A percentile compares a stretch with the other conserved stretches of the same genome.
These are phyloP conservation scores for Crypturellus undulatus DNA, from an alignment of 2,113 vertebrate species.

Conservation along the genomic window DNA sequence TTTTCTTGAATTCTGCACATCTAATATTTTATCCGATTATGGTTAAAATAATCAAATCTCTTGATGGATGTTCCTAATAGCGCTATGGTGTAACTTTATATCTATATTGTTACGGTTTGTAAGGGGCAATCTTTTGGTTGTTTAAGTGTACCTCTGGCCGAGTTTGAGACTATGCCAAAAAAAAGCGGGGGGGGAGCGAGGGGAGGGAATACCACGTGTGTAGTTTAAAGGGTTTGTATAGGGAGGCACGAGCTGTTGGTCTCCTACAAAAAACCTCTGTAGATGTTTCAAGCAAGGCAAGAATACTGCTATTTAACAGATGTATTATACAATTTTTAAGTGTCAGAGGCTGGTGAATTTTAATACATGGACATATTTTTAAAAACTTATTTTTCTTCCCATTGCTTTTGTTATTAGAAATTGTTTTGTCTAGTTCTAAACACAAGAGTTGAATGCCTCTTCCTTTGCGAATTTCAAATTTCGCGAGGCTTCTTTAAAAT, in stretches of 20 bases:
- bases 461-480: background rate
- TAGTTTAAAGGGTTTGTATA: background rate
- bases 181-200: no score
- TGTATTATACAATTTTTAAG: background rate
- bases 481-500: background rate
- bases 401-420: background rate
- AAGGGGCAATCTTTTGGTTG: background rate
- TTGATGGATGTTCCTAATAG: background rate
- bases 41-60: background rate
- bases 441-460: background rate
- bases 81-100: background rate
- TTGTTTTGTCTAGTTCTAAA: background rate
- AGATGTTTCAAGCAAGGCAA: background rate
- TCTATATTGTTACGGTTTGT: background rate
- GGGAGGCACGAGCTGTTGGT: background rate
- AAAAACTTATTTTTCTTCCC: background rate
- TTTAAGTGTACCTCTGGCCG: constrained; percentile 43
- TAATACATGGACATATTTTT: background rate
- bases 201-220: background rate
- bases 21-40: background rate
- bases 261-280: background rate
- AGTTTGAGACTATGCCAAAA: background rate
- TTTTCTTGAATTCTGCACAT: background rate
- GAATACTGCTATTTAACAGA: background rate
- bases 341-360: background rate